Conservation (phyloP, 1,140 invertebrate genomes). For the Hyles euphorbiae region DNA sequence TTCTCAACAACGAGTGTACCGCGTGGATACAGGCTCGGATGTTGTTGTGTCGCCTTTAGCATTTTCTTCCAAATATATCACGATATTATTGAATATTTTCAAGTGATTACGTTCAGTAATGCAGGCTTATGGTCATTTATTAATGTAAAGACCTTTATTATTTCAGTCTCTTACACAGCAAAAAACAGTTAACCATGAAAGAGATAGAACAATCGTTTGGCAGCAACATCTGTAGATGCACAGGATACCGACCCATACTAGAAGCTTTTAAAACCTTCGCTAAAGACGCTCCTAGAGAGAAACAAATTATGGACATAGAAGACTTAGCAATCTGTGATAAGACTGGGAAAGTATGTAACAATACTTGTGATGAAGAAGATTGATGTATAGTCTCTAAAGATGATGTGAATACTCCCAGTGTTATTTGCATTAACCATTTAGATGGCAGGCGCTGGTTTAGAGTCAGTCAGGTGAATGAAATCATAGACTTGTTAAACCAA, state of each 20-base stretch:
- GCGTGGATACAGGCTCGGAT: too few species aligned
- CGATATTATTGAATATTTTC: too few species aligned
- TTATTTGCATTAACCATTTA: constrained; percentile 10
- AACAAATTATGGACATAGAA: constrained; percentile 43
- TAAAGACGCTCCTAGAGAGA: constrained; percentile 26
- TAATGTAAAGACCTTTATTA: too few species aligned
- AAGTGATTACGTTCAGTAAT: too few species aligned
- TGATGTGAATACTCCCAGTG: constrained; percentile 21
- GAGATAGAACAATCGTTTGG: constrained; percentile 82
- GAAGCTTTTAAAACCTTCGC: constrained; percentile 84
- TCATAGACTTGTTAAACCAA: constrained; percentile 72
- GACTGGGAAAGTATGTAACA: constrained; percentile 42
- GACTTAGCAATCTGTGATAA: constrained; percentile 46
- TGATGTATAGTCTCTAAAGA: constrained; percentile 29
- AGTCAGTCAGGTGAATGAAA: constrained; percentile 57
- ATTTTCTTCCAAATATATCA: too few species aligned
- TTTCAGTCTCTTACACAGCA: constrained; percentile 55
- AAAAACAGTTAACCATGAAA: constrained; percentile 72
- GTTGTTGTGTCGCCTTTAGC: too few species aligned
- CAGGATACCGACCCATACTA: constrained; percentile 88
- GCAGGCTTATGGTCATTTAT: too few species aligned
- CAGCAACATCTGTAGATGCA: constrained; percentile 87
- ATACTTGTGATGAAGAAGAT: constrained; percentile 23
- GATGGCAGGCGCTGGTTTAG: constrained; percentile 64
- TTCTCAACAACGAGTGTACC: too few species aligned